Base-by-base conservation (phyloP, 2,113 vertebrate species). In the Entosphenus tridentatus region DNA sequence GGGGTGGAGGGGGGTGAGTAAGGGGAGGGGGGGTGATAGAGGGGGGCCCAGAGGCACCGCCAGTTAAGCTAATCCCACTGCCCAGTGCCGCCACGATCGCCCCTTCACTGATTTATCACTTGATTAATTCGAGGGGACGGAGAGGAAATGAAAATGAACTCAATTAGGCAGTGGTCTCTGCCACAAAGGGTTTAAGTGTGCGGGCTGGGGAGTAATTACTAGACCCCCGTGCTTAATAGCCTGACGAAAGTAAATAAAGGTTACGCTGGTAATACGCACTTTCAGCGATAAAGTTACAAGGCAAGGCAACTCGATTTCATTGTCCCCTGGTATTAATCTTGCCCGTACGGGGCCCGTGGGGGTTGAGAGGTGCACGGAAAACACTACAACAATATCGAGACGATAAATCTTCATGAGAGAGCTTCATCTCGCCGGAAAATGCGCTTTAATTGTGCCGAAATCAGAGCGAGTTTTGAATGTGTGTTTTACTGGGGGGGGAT, bases 71-170 rank as follows among this genome's bases (percentile, higher is more conserved):
- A 65, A 21, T 16, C 62, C 10, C 62, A 65, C 62, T 16, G 8
- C 62, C n/a, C 62, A 11, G n/a, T 18, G n/a, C 8, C 62, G n/a
- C 21, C n/a, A 16, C 9, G n/a, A 65, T 18, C 10, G n/a, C 21
- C 62, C 10, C 21, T 65, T 18, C 10, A n/a, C 21, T 11, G 62
- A 65, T 65, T 65, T 65, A 65, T 65, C 62, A 65, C 62, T n/a
- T 65, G 62, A 65, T 65, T 65, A 65, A 65, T 65, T 65, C 21
- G 62, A 65, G 21, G 21, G 10, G n/a, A 65, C 9, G 10, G 21
- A 65, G 21, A 65, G 62, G 62, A 65, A 65, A 65, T 65, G 62
- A 65, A 65, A 65, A 65, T 65, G 62, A 65, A 65, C 21, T 65
- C 62, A 11, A 21, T 65, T 16, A 65, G 62, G 62, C n/a, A 65